phyloP scores from a whole-genome alignment of 2,113 vertebrate species.

The Lampris megalopsis region DNA sequence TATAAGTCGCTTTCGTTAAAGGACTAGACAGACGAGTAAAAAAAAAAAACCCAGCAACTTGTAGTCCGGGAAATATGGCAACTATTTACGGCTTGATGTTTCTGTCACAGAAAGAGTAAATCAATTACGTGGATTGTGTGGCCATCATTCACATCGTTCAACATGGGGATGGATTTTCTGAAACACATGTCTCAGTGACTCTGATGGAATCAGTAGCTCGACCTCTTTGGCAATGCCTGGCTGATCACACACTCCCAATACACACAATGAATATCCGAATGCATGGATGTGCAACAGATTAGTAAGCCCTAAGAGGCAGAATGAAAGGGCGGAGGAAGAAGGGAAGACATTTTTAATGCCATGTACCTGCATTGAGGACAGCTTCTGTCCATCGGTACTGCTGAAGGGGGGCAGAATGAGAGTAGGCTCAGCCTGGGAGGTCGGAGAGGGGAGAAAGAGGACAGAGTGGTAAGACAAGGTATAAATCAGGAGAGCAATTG shows the following conservation, averaged over 20 bases:
- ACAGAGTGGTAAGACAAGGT: not conserved
- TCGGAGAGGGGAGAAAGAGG: not conserved
- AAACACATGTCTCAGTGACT: not conserved
- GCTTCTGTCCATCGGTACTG: constrained; percentile 14
- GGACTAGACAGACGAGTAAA: no score
- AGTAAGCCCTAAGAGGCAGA: not conserved
- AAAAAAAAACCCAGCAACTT: no score
- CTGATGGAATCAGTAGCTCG: not conserved
- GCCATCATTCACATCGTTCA: not conserved
- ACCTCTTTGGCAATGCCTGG: not conserved
- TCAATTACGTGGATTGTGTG: not conserved
- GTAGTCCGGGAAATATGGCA: no score
- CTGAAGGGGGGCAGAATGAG: not conserved
- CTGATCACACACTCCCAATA: not conserved
- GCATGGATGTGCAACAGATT: not conserved
- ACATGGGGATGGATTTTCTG: not conserved
- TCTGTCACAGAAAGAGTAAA: not conserved
- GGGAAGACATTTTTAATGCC: not conserved
- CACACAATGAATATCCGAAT: not conserved
- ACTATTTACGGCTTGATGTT: no score
- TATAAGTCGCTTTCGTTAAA: no score
- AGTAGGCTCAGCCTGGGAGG: constrained; percentile 43
- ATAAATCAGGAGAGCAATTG: not conserved
- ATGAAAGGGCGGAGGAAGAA: not conserved
- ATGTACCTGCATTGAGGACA: constrained; percentile 28